Evolutionary conservation across 2,113 vertebrate species (phyloP).

Genomic region (Protobothrops flavoviridis): DNA sequence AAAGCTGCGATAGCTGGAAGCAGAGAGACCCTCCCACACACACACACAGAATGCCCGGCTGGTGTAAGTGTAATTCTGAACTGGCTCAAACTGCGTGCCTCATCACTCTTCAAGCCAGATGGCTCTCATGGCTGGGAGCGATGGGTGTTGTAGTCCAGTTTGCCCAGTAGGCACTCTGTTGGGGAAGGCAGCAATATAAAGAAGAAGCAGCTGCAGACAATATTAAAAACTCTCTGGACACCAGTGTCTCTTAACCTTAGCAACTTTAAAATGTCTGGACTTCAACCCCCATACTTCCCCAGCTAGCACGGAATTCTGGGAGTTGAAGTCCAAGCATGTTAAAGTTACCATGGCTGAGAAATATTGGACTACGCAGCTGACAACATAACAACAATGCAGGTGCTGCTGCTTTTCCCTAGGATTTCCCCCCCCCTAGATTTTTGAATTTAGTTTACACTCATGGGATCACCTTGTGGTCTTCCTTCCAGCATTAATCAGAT

Average conservation of each 20-base stretch:
- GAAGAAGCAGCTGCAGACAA: not conserved
- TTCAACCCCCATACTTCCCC: no score
- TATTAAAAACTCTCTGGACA: not conserved
- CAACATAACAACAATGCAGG: not conserved
- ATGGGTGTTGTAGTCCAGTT: not conserved
- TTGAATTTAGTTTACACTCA: not conserved
- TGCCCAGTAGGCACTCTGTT: not conserved
- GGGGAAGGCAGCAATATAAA: not conserved
- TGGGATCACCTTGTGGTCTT: not conserved
- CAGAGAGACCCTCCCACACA: no score
- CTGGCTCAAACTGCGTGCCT: not conserved
- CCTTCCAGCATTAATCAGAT: not conserved
- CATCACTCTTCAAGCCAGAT: not conserved
- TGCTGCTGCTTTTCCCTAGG: not conserved
- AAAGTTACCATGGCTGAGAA: no score
- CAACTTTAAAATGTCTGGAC: no score
- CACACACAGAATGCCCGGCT: no score
- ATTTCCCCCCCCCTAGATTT: not conserved
- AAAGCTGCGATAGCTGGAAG: no score
- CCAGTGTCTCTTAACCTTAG: not conserved
- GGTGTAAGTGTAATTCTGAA: not conserved
- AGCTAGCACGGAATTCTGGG: no score
- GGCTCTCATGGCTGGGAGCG: not conserved
- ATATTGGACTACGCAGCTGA: no score
- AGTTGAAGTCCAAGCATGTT: no score